Evolutionary conservation across 64 coral and sea anemone species (phyloP).

Genomic region (Platygyra sinensis): DNA sequence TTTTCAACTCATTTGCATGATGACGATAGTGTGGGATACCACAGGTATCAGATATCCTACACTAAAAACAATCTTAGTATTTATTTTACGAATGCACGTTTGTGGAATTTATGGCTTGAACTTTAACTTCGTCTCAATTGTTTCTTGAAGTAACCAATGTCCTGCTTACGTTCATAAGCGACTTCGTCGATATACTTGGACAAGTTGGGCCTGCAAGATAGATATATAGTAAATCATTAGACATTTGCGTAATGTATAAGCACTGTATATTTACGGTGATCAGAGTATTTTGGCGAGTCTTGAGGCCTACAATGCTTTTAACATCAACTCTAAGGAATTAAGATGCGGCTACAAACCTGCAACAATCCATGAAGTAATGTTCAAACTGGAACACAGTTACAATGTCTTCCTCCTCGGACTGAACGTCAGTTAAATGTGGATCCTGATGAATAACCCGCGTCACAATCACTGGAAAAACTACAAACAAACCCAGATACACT

Average conservation of each 20-base stretch:
- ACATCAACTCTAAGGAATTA: not conserved
- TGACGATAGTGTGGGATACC: no score
- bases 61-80: no score
- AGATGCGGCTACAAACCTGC: constrained; percentile 45
- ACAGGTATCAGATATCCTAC: no score
- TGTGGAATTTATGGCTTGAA: no score
- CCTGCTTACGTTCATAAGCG: constrained; percentile 68
- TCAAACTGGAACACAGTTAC: constrained; percentile 88
- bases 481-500: not conserved
- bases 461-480: constrained; percentile 88
- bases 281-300: no score
- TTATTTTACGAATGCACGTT: no score
- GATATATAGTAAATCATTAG: not conserved
- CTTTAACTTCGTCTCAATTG: no score
- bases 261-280: not conserved
- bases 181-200: constrained; percentile 72
- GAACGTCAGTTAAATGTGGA: constrained; percentile 52
- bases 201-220: constrained; percentile 54
- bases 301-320: no score
- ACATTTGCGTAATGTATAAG: not conserved
- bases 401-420: constrained; percentile 53
- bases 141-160: no score
- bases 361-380: constrained; percentile 75
- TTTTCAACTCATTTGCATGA: no score
- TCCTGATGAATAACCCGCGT: constrained; percentile 79